Conservation (phyloP, 2,888 invertebrate species). For the Drosophila neutralis region DNA sequence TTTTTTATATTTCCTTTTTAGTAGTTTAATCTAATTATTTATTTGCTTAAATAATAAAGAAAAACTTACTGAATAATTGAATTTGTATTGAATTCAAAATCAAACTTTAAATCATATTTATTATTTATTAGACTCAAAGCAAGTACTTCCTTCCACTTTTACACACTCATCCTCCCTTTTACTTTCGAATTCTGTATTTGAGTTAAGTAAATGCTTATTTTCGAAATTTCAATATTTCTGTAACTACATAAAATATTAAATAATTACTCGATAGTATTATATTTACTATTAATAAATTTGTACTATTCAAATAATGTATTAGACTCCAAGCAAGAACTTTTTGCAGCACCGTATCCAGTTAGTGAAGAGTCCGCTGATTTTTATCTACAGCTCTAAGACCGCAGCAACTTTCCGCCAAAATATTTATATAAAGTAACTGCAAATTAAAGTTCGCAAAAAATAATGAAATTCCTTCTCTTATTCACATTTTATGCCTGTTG, state of each 20-base stretch:
- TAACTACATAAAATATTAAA: background rate
- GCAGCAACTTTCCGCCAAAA: background rate
- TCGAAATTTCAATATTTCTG: background rate
- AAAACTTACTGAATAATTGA: background rate
- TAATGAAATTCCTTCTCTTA: background rate
- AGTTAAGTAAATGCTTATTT: constrained; percentile 8
- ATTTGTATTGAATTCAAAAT: background rate
- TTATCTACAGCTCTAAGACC: background rate
- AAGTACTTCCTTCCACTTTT: background rate
- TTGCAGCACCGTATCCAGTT: background rate
- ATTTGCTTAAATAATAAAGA: background rate
- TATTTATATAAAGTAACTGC: background rate
- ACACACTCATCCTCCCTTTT: background rate
- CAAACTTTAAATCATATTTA: background rate
- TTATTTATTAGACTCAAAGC: background rate
- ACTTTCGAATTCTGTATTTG: background rate
- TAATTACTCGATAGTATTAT: background rate
- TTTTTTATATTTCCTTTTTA: background rate
- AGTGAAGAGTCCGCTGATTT: background rate
- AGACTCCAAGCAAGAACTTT: background rate
- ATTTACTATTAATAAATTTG: background rate
- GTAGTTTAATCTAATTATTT: background rate
- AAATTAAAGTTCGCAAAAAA: background rate
- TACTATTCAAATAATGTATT: background rate
- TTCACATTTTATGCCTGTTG: constrained; percentile 17